These are phyloP conservation scores for Scaptomyza reducta DNA, from an alignment of 2,888 invertebrate genomes.

Conservation along the genomic window DNA sequence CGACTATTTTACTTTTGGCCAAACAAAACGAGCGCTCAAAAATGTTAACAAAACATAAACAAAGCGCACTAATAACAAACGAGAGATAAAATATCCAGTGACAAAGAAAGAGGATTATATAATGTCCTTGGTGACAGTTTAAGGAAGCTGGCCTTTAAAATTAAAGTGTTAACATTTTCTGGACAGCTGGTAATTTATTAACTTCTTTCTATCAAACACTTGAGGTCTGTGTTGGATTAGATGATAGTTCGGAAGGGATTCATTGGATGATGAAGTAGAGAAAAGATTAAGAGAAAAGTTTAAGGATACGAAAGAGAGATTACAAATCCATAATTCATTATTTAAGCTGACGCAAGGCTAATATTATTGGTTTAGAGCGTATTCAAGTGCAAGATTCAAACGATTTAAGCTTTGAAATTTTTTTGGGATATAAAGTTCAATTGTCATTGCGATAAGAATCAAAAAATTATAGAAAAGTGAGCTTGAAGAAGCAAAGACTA, in stretches of 20 bases:
- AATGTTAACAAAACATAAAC: constrained; percentile 48
- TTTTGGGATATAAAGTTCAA: neutral
- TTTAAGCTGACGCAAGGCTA: neutral
- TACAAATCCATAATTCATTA: neutral
- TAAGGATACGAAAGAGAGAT: neutral
- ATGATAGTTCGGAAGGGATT: neutral
- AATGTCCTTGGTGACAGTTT: constrained; percentile 3
- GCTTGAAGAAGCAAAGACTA: no score
- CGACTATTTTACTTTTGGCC: constrained; percentile 39
- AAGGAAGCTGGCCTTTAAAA: neutral
- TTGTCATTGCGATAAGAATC: neutral
- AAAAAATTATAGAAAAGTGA: neutral
- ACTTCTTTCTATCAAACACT: constrained; percentile 15
- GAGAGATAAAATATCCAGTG: neutral
- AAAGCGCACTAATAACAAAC: constrained; percentile 28
- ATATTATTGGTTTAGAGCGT: neutral
- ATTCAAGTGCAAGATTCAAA: neutral
- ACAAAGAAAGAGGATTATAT: constrained; percentile 2
- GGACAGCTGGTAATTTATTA: constrained; percentile 22
- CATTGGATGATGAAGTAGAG: neutral
- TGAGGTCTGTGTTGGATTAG: neutral
- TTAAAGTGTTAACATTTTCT: constrained; percentile 12
- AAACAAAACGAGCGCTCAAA: constrained; percentile 40
- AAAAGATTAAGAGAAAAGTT: neutral
- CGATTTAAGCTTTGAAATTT: neutral